Conservation (phyloP, 2,113 vertebrate species). For the Protomyctophum bolini region DNA sequence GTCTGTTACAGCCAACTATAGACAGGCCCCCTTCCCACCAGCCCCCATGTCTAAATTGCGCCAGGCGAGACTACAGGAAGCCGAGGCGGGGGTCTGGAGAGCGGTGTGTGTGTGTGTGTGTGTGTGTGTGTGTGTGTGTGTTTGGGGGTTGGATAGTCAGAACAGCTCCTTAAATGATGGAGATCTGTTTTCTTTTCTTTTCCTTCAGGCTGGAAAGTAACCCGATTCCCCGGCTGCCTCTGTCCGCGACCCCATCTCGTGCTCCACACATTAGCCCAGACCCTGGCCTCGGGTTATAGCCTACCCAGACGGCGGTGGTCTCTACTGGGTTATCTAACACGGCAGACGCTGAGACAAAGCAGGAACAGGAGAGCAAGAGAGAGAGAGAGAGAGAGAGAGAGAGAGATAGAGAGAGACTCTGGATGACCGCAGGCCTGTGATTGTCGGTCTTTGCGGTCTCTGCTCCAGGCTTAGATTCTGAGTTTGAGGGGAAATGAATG, state of each 20-base stretch:
- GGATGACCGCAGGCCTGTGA: conserved; percentile 15
- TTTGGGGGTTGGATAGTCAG: conserved; percentile 12
- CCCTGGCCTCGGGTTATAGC: conserved; percentile 36
- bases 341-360: conserved; percentile 37
- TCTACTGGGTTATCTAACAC: conserved; percentile 58
- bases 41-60: conserved; percentile 41
- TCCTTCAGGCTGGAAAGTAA: conserved; percentile 50
- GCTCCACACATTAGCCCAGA: conserved; percentile 46
- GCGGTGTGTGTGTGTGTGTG: neutral
- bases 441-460: conserved; percentile 48
- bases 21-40: neutral
- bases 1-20: conserved; percentile 29
- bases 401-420: neutral
- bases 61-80: conserved; percentile 71
- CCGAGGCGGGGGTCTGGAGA: conserved; percentile 30
- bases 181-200: conserved; percentile 71
- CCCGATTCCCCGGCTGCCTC: conserved; percentile 35
- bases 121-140: neutral
- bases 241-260: conserved; percentile 45
- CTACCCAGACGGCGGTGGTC: conserved; percentile 55
- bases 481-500: conserved; percentile 39
- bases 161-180: conserved; percentile 56
- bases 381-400: neutral
- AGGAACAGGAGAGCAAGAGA: conserved; percentile 3
- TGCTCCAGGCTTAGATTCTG: conserved; percentile 52